Conservation (phyloP, 2,888 invertebrate species). For the Morpho achilles region DNA sequence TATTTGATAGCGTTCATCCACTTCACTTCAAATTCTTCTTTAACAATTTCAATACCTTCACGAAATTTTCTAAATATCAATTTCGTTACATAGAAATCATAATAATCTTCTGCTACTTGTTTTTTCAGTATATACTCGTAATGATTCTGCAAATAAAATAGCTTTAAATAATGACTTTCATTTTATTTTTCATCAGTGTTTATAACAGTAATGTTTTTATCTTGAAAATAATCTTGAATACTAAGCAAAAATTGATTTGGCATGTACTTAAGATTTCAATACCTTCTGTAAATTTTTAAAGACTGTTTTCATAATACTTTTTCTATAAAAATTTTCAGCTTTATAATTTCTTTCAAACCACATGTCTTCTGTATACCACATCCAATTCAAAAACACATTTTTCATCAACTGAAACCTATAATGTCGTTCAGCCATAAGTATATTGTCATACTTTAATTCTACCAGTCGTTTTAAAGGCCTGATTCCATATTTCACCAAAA, state of each 20-base stretch:
- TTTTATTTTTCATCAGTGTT: no score
- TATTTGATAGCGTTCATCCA: slow-evolving; percentile 63
- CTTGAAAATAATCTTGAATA: no score
- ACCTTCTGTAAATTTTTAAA: slow-evolving; percentile 74
- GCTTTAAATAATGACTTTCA: not conserved
- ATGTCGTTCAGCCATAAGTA: slow-evolving; percentile 68
- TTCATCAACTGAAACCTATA: slow-evolving; percentile 65
- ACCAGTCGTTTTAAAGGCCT: slow-evolving; percentile 52
- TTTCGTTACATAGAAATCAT: slow-evolving; percentile 80
- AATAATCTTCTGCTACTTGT: slow-evolving; percentile 86
- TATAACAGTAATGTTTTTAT: not conserved
- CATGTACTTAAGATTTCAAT: not conserved
- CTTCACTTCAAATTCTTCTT: slow-evolving; percentile 68
- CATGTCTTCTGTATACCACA: slow-evolving; percentile 69
- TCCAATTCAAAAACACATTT: slow-evolving; percentile 73
- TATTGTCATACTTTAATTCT: slow-evolving; percentile 53
- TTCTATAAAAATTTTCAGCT: slow-evolving; percentile 77
- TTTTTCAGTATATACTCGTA: slow-evolving; percentile 70
- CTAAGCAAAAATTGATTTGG: no score
- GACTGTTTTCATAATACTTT: slow-evolving; percentile 61
- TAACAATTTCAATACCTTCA: slow-evolving; percentile 56
- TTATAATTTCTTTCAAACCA: slow-evolving; percentile 73
- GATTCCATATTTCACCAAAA: slow-evolving; percentile 60
- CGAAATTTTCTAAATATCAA: slow-evolving; percentile 73
- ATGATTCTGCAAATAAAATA: slow-evolving; percentile 51